Evolutionary conservation across 1,140 invertebrate genomes (phyloP), one percentile per base, ranked within the genome.

Genomic region (Eurytemora carolleeae): DNA sequence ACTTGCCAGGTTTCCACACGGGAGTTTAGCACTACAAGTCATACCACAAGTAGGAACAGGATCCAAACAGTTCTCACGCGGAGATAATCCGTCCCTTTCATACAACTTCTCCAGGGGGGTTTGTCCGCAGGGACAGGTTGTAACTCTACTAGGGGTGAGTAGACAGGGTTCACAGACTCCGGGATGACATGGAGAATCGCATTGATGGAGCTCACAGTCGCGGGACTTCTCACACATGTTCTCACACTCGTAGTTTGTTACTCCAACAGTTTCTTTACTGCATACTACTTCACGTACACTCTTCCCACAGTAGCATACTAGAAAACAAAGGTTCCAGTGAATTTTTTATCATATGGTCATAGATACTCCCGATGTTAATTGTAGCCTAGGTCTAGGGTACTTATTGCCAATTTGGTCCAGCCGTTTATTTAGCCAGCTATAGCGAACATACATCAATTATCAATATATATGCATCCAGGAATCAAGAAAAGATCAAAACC

Each of bases 61-160:
- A 72, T 96, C 91, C 3, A 82, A 74, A 70, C 93, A 98, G 15
- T 76, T 79, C 31, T 72, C 77, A 64, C 79, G 26, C 55, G 61
- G 16, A 2, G 61, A 55, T 16, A 66, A 64, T 22, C 63, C 62
- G 25, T 68, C 64, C 3, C 57, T 23, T 25, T 65, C 53, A 52
- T 65, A 64, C 1, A 76, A 64, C 7, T 74, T 68, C 23, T 64
- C 53, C 17, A 79, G 66, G 1, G 70, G 67, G 3, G 78, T 85
- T 71, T 87, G 82, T 0, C 85, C 87, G 72, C 92, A 97, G 0
- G 82, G 85, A 71, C 92, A 97, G n/a, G 76, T 76, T 3, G 73
- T 80, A 12, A 92, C 77, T 20, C 74, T 68, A 16, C 79, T 76
- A 0, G 83, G 79, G 64, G 77, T 77, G 24, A 80, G 72, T 12